Percentiles rank a stretch among this genome's conserved stretches.
These are phyloP conservation scores for Eilema griseolum DNA, from an alignment of 2,888 invertebrate species.

Conservation along the genomic window DNA sequence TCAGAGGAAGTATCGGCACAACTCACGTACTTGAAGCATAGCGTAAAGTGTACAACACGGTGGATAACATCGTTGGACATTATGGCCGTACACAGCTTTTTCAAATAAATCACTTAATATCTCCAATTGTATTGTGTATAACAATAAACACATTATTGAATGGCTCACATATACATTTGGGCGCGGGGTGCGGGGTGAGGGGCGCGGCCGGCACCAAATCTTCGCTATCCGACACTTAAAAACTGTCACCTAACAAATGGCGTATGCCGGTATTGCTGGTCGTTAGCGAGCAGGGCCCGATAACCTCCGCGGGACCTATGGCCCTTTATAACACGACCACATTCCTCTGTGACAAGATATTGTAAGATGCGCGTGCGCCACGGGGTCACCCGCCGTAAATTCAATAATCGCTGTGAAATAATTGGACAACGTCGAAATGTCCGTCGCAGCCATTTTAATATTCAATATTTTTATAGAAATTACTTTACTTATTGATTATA, in stretches of 20 bases:
- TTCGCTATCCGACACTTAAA: slow-evolving; percentile 8
- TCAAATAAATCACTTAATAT: slow-evolving; percentile 2
- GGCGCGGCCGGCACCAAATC: neutral
- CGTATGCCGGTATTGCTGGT: slow-evolving; percentile 3
- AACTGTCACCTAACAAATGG: slow-evolving; percentile 18
- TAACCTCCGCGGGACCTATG: slow-evolving; percentile 19
- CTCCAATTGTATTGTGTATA: slow-evolving; percentile 5
- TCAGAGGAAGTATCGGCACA: neutral
- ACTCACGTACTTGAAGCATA: neutral
- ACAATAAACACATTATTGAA: slow-evolving; percentile 10
- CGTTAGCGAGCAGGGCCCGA: slow-evolving; percentile 2
- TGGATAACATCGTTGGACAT: neutral
- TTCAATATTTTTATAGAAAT: slow-evolving; percentile 22
- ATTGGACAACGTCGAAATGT: slow-evolving; percentile 18
- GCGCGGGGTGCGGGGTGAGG: neutral
- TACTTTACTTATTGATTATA: slow-evolving; percentile 15
- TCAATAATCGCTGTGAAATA: slow-evolving; percentile 46
- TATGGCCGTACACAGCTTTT: neutral
- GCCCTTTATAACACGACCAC: slow-evolving; percentile 41
- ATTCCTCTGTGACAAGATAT: slow-evolving; percentile 35
- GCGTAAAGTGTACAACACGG: neutral
- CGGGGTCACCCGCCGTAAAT: slow-evolving; percentile 45
- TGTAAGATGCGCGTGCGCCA: slow-evolving; percentile 16
- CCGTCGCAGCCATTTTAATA: slow-evolving; percentile 9
- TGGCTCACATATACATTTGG: slow-evolving; percentile 15